These are phyloP conservation scores for Rhagium mordax DNA, from an alignment of 2,888 invertebrate species.

Conservation along the genomic window DNA sequence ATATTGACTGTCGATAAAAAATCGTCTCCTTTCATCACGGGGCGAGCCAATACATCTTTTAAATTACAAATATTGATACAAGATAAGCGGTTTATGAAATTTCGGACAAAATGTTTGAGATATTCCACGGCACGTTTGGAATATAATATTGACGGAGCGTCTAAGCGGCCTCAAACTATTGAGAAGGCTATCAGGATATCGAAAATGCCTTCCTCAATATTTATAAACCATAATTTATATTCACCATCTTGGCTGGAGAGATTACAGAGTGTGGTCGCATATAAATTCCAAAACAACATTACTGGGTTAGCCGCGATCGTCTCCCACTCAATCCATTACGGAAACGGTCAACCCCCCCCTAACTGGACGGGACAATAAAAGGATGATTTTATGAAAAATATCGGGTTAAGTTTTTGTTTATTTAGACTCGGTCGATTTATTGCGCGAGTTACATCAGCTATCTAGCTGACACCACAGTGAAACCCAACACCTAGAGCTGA, in stretches of 20 bases:
- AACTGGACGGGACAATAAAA: slow-evolving; percentile 14
- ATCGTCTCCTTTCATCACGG: slow-evolving; percentile 44
- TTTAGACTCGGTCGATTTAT: not conserved
- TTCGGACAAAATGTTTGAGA: slow-evolving; percentile 67
- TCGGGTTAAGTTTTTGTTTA: not conserved
- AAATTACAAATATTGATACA: slow-evolving; percentile 71
- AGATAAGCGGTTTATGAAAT: slow-evolving; percentile 70
- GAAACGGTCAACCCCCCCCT: slow-evolving; percentile 11
- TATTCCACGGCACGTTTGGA: slow-evolving; percentile 64
- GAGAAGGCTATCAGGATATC: slow-evolving; percentile 35
- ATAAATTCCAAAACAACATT: slow-evolving; percentile 49
- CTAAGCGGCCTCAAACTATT: slow-evolving; percentile 23
- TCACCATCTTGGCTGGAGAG: slow-evolving; percentile 64
- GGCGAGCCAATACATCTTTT: slow-evolving; percentile 65
- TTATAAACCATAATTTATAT: slow-evolving; percentile 67
- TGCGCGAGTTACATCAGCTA: no score
- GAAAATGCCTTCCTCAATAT: slow-evolving; percentile 63
- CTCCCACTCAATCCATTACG: slow-evolving; percentile 18
- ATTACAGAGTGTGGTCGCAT: slow-evolving; percentile 55
- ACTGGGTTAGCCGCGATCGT: slow-evolving; percentile 35
- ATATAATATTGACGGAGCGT: slow-evolving; percentile 57
- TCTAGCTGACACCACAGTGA: no score
- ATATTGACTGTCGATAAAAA: slow-evolving; percentile 38
- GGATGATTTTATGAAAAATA: slow-evolving; percentile 17
- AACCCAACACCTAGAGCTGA: no score